A percentile compares a stretch with the other conserved stretches of the same genome.
Conservation (phyloP, 2,888 invertebrate genomes). For the Metellina segmentata region DNA sequence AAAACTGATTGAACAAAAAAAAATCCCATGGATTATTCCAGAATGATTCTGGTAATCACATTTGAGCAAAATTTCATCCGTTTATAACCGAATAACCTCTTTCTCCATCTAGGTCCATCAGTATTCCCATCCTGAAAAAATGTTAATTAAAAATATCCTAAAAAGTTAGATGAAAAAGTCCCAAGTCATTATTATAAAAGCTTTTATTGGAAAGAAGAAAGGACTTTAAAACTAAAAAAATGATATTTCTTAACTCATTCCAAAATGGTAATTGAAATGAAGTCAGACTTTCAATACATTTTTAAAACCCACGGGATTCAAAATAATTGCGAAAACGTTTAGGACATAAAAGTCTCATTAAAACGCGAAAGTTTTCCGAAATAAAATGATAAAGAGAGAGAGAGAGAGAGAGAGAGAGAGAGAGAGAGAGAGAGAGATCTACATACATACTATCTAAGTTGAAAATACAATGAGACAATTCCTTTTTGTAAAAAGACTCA, state of each 20-base stretch:
- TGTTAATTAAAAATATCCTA: neutral
- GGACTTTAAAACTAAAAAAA: neutral
- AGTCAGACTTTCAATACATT: slow-evolving; percentile 27
- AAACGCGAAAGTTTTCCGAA: slow-evolving; percentile 4
- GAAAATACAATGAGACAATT: neutral
- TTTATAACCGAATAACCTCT: neutral
- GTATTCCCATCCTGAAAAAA: neutral
- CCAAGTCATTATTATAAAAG: neutral
- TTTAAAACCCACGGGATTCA: slow-evolving; percentile 26
- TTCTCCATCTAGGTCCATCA: neutral
- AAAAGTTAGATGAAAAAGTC: neutral
- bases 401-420: too few relatives aligned
- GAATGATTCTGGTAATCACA: neutral
- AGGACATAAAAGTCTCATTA: slow-evolving; percentile 38
- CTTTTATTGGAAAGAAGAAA: neutral
- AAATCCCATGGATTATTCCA: neutral
- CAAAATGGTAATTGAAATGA: slow-evolving; percentile 36
- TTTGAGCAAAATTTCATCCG: neutral
- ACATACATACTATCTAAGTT: neutral
- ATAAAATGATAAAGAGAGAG: neutral
- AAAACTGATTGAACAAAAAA: neutral
- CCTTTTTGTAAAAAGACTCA: neutral
- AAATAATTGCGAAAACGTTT: slow-evolving; percentile 33
- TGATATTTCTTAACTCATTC: neutral
- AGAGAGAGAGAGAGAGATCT: too few relatives aligned